Conservation (phyloP, 2,113 vertebrate species). For the Carassius gibelio region DNA sequence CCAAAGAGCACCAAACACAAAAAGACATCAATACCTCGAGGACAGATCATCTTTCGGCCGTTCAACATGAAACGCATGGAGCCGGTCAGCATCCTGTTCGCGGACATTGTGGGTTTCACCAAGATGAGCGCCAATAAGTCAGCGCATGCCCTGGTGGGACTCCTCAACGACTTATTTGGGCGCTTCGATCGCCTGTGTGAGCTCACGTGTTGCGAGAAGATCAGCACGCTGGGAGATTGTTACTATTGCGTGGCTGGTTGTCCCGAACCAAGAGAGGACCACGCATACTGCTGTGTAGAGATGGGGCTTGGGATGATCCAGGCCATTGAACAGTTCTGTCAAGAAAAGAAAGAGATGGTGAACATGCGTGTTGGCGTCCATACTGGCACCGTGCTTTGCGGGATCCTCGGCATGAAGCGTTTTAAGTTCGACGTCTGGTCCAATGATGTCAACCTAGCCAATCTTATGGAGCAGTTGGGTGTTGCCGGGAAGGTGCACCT, state of each 20-base stretch:
- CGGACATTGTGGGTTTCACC: conserved; percentile 96
- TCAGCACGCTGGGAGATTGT: conserved; percentile 96
- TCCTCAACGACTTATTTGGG: conserved; percentile 94
- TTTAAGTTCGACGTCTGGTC: conserved; percentile 99
- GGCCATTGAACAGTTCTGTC: conserved; percentile 96
- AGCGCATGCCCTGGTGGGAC: conserved; percentile 90
- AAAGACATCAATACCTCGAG: conserved; percentile 92
- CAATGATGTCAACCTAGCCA: conserved; percentile 96
- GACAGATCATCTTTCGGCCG: conserved; percentile 90
- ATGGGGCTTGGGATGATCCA: conserved; percentile 98
- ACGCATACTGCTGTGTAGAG: conserved; percentile 95
- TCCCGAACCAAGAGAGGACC: conserved; percentile 88
- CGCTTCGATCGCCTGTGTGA: conserved; percentile 94
- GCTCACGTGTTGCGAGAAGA: conserved; percentile 93
- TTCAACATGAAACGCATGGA: conserved; percentile 99
- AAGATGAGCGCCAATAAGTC: conserved; percentile 98
- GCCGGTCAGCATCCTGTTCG: conserved; percentile 95
- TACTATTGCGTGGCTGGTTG: conserved; percentile 97
- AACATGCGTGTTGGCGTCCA: conserved; percentile 96
- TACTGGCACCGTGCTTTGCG: conserved; percentile 92
- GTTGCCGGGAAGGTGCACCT: conserved; percentile 96
- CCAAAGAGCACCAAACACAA: conserved; percentile 89
- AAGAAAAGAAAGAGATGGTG: conserved; percentile 93
- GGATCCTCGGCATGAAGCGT: conserved; percentile 94
- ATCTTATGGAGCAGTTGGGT: conserved; percentile 97